phyloP scores from a whole-genome alignment of 2,113 vertebrate genomes.

The Onychorhynchus coronatus region DNA sequence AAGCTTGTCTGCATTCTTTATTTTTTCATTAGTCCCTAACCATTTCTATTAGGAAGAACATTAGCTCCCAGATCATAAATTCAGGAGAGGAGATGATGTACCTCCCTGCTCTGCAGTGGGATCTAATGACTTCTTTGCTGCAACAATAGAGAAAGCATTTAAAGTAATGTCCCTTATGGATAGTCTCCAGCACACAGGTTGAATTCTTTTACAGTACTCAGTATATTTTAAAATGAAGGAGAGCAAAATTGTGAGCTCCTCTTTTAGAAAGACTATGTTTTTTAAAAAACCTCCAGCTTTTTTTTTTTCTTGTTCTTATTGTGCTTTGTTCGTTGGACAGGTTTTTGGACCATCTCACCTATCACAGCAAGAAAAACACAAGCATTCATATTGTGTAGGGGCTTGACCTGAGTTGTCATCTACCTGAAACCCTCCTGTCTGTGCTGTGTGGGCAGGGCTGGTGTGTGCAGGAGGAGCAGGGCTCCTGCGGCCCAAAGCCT shows the following conservation, averaged over 20 bases:
- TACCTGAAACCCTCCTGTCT: not conserved
- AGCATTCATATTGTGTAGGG: not conserved
- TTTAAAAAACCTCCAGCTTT: not conserved
- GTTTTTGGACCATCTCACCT: not conserved
- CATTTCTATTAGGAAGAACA: slow-evolving; percentile 24
- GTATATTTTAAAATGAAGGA: not conserved
- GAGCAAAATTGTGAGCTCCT: not conserved
- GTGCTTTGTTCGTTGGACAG: not conserved
- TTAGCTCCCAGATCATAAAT: slow-evolving; percentile 39
- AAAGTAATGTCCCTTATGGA: slow-evolving; percentile 5
- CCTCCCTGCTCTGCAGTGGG: not conserved
- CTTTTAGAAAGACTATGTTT: not conserved
- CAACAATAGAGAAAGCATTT: slow-evolving; percentile 7
- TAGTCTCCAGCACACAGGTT: not conserved
- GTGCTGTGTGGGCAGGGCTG: not conserved
- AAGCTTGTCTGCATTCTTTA: not conserved
- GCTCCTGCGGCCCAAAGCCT: not conserved
- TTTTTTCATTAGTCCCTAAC: slow-evolving; percentile 25
- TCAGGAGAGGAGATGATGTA: not conserved
- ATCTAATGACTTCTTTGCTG: not conserved
- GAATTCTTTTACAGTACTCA: not conserved
- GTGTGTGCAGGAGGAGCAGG: not conserved
- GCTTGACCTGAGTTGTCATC: not conserved
- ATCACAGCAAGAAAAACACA: not conserved
- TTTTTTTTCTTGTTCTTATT: not conserved